Conservation (phyloP, 2,113 vertebrate genomes). For the Callopanchax toddi region DNA sequence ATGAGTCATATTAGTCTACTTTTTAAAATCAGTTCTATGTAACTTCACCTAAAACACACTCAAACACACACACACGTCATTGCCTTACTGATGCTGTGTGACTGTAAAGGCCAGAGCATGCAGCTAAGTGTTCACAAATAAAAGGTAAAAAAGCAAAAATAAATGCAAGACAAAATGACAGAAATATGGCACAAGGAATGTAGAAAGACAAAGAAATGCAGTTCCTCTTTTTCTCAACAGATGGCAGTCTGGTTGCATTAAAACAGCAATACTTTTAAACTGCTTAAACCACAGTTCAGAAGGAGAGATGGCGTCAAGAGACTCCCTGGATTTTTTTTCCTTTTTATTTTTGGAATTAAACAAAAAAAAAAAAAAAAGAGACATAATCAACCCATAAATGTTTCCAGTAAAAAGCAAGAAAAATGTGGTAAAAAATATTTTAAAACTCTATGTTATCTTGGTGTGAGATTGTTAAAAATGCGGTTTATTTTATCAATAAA, state of each 20-base stretch:
- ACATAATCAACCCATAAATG: constrained; percentile 36
- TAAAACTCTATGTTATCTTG: background rate
- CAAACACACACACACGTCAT: background rate
- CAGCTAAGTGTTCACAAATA: constrained; percentile 44
- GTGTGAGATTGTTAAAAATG: no score
- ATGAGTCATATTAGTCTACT: constrained; percentile 47
- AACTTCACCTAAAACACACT: constrained; percentile 19
- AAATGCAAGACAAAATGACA: constrained; percentile 18
- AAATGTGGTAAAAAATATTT: background rate
- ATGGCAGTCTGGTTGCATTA: constrained; percentile 91
- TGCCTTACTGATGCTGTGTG: background rate
- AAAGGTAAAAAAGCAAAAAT: constrained; percentile 18
- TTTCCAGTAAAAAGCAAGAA: background rate
- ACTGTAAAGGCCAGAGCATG: constrained; percentile 29
- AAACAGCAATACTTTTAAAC: constrained; percentile 54
- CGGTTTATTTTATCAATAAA: no score
- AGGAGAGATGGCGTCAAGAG: constrained; percentile 18
- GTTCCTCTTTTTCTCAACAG: constrained; percentile 83
- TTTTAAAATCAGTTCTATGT: constrained; percentile 28
- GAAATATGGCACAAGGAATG: constrained; percentile 18
- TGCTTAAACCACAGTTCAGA: constrained; percentile 14
- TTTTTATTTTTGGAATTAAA: background rate
- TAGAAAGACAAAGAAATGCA: constrained; percentile 40
- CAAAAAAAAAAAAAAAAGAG: constrained; percentile 29
- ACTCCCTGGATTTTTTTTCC: constrained; percentile 19